Evolutionary conservation across 1,140 invertebrate genomes (phyloP).

Genomic region (Drosophila guanche): DNA sequence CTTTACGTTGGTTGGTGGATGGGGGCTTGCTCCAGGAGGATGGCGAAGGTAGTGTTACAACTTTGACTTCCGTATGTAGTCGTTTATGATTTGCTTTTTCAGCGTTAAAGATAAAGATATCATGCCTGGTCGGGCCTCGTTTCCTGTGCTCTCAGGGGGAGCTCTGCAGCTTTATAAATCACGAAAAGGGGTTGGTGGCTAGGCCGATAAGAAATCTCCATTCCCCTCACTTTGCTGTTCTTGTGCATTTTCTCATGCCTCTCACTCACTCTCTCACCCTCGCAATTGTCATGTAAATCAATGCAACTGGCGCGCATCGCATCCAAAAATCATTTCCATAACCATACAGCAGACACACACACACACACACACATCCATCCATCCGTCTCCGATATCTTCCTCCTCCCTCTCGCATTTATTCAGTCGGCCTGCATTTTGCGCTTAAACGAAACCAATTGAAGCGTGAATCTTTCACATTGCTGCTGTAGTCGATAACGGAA

Average conservation of each 20-base stretch:
- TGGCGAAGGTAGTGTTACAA: conserved; percentile 17
- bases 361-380: neutral
- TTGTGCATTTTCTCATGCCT: conserved; percentile 44
- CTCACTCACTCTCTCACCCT: conserved; percentile 10
- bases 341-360: conserved; percentile 38
- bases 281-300: conserved; percentile 77
- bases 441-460: conserved; percentile 77
- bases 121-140: conserved; percentile 16
- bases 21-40: no score
- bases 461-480: conserved; percentile 75
- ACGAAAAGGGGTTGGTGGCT: conserved; percentile 56
- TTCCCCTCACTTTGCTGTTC: conserved; percentile 20
- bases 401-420: conserved; percentile 2
- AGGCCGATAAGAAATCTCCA: conserved; percentile 56
- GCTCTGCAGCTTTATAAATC: conserved; percentile 54
- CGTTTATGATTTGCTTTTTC: conserved; percentile 73
- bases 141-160: conserved; percentile 39
- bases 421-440: conserved; percentile 64
- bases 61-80: conserved; percentile 67
- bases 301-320: conserved; percentile 61
- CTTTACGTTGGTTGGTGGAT: conserved; percentile 30
- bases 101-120: conserved; percentile 62
- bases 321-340: conserved; percentile 69
- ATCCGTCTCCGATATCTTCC: neutral
- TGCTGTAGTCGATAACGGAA: conserved; percentile 57